Conservation (phyloP, 2,113 vertebrate genomes). For the Sinocyclocheilus rhinocerous region DNA sequence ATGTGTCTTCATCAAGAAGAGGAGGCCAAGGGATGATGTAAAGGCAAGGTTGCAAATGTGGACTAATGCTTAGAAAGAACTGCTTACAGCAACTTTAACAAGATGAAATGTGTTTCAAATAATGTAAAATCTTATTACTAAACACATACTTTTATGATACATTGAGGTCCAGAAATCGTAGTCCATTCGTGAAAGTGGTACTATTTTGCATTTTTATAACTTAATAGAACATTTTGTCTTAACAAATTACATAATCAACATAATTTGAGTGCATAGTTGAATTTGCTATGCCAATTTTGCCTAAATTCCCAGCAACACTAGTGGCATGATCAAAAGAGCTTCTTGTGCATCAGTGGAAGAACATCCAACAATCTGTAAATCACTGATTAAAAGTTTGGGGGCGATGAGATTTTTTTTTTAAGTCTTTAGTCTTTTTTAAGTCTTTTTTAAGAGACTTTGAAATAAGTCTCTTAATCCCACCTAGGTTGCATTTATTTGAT, state of each 20-base stretch:
- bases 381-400: not conserved
- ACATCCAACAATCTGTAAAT: not conserved
- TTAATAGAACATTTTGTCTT: not conserved
- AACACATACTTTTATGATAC: not conserved
- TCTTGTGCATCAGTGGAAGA: not conserved
- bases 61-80: not conserved
- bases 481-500: not conserved
- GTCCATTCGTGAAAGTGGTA: not conserved
- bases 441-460: too few relatives aligned
- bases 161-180: not conserved
- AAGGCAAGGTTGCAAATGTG: slow-evolving; percentile 28
- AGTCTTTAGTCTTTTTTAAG: too few relatives aligned
- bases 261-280: not conserved
- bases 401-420: too few relatives aligned
- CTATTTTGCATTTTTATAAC: not conserved
- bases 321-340: not conserved
- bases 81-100: not conserved
- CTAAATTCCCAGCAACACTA: not conserved
- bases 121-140: slow-evolving; percentile 7
- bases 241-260: not conserved
- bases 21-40: slow-evolving; percentile 16
- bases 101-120: slow-evolving; percentile 15
- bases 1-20: slow-evolving; percentile 63
- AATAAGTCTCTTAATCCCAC: not conserved
- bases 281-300: too few relatives aligned